Base-by-base conservation (phyloP, 1,140 invertebrate species). In the Sarcophaga peregrina region DNA sequence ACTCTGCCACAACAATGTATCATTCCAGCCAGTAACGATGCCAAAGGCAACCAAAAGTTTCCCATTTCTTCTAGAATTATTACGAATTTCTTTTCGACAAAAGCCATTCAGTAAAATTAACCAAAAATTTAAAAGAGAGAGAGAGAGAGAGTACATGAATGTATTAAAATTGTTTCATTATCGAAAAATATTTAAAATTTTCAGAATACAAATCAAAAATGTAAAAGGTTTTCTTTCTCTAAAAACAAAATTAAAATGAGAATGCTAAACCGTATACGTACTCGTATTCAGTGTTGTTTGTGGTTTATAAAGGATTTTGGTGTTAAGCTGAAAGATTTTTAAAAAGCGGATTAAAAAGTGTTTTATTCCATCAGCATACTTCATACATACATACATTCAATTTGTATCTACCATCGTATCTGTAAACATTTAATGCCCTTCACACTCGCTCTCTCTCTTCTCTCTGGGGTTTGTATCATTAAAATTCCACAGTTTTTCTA, bases 101-200 rank as follows among this genome's bases (percentile, higher is more conserved):
- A 76, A 76, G 46, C 46, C 74, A 76, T 76, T 76, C 74, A 76
- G 46, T 48, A 47, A 48, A 76, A 58, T 58, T 58, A n/a, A n/a
- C 1, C 6, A 13, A 58, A 58, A 58, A 15, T 5, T 58, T 58
- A 58, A 58, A 58, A 58, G 11, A 58, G 8, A 10, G n/a, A n/a
- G n/a, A n/a, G n/a, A n/a, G n/a, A n/a, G n/a, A n/a, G n/a, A n/a
- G n/a, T n/a, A n/a, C n/a, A n/a, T n/a, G n/a, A n/a, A n/a, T n/a
- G n/a, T n/a, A n/a, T n/a, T n/a, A n/a, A n/a, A n/a, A n/a, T n/a
- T n/a, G n/a, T 54, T 54, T 54, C 25, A 37, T 37, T 37, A 37
- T 4, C 1, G 25, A 37, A 37, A 37, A 37, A 37, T 37, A 37
- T 37, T 37, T 37, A 37, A 37, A 37, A 37, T 37, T 37, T 37